Evolutionary conservation across 2,888 invertebrate genomes (phyloP), one percentile per base, ranked within the genome.

Genomic region (Limnephilus marmoratus): DNA sequence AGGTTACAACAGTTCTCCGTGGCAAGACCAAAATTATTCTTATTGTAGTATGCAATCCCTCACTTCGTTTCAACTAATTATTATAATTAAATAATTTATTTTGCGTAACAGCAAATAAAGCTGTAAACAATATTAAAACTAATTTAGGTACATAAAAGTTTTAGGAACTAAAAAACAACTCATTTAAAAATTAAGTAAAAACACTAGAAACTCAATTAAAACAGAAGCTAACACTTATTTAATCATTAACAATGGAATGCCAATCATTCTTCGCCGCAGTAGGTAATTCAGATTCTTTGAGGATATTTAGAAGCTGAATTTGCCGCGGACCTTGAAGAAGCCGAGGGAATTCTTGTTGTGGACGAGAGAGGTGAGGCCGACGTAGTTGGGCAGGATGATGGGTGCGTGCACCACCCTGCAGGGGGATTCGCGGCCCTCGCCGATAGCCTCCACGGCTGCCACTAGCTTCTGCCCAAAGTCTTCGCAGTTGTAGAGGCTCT

Each of bases 321-420:
- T 98, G 94, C 98, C 98, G 94, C 98, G 96, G 93, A 98, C 98
- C 96, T 98, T 98, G 95, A 98, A 98, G 96, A 98, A 98, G 3
- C 98, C 98, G 95, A 98, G 96, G 94, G 97, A 97, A 94, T 98
- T 97, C 94, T 98, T 97, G 95, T 98, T 98, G 94, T 98, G 98
- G 11, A 98, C 96, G 85, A 98, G 95, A 4, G 98, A 98, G 15
- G 98, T 97, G 82, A 98, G 95, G 9, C 98, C 98, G 24, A 98
- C 96, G 94, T 98, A 98, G 95, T 98, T 98, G 94, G 98, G 97
- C 94, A 98, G 97, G 18, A 98, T 95, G 91, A 98, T 98, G 5
- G 97, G 96, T 15, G 97, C 97, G 94, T 97, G 97, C 94, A 97
- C 96, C 90, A 97, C 96, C 94, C 96, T 96, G 94, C 97, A 97